A percentile compares a stretch with the other conserved stretches of the same genome.
These are phyloP conservation scores for Acanthosepion pharaonis DNA, from an alignment of 2,888 invertebrate genomes.

Conservation along the genomic window DNA sequence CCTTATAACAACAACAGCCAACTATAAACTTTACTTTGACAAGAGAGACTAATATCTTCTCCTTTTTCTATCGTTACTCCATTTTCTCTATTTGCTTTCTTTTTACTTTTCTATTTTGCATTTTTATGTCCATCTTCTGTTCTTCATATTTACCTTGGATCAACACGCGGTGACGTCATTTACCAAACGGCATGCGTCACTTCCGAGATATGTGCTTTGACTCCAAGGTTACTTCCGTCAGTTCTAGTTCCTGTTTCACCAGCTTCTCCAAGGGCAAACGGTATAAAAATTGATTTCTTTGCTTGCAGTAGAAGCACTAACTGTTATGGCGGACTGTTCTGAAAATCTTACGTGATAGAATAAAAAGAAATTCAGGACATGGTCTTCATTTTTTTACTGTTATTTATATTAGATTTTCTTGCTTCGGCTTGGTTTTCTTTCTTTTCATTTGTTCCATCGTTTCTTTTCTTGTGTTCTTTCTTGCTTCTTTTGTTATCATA, in stretches of 20 bases:
- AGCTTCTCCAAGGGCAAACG: background rate
- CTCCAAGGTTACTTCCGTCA: constrained; percentile 15
- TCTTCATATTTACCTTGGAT: background rate
- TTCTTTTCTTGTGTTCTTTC: background rate
- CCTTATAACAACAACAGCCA: background rate
- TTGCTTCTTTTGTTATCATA: background rate
- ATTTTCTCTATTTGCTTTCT: no score
- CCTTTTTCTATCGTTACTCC: background rate
- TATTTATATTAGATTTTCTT: background rate
- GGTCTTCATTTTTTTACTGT: background rate
- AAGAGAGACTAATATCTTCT: background rate
- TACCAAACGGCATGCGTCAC: constrained; percentile 9
- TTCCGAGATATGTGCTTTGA: constrained; percentile 11
- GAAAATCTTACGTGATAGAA: background rate
- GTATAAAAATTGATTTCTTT: background rate
- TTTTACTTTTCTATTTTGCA: no score
- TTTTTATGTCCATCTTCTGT: no score
- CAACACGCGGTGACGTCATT: constrained; percentile 7
- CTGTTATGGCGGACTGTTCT: background rate
- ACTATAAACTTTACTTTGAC: background rate
- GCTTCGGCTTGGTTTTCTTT: background rate
- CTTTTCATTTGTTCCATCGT: background rate
- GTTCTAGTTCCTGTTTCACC: background rate
- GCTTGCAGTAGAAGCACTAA: background rate
- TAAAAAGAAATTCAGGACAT: constrained; percentile 33